Percentiles rank a stretch among this genome's conserved stretches.
phyloP scores from a whole-genome alignment of 2,888 invertebrate species.

The Nowickia ferox region DNA sequence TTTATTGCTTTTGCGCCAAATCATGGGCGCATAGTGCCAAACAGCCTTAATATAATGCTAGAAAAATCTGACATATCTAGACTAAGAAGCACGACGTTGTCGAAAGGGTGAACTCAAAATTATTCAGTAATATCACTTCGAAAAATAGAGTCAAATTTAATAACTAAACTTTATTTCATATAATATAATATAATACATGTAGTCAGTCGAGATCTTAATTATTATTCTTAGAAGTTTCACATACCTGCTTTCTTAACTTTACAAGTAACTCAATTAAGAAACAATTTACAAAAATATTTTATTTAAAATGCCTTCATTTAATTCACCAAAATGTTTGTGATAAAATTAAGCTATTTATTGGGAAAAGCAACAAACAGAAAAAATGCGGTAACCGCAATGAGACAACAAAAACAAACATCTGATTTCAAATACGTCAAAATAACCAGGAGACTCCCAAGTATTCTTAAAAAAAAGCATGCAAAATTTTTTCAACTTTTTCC shows the following conservation, averaged over 20 bases:
- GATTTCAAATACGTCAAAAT: conserved; percentile 45
- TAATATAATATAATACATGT: too few relatives aligned
- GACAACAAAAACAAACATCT: conserved; percentile 3
- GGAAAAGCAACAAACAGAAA: not conserved
- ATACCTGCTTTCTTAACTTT: not conserved
- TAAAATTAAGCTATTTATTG: not conserved
- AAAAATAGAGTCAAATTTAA: too few relatives aligned
- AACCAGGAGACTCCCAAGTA: conserved; percentile 37
- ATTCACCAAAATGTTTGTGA: not conserved
- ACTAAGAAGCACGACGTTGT: too few relatives aligned
- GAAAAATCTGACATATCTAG: too few relatives aligned
- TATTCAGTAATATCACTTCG: too few relatives aligned
- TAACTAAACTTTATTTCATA: too few relatives aligned
- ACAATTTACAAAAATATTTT: not conserved
- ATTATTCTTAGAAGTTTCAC: too few relatives aligned
- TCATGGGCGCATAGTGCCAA: too few relatives aligned
- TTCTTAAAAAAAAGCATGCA: conserved; percentile 6
- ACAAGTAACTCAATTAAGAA: not conserved
- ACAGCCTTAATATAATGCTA: too few relatives aligned
- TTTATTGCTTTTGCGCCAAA: too few relatives aligned
- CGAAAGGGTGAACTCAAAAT: too few relatives aligned
- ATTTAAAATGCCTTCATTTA: not conserved
- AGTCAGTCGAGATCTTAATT: too few relatives aligned
- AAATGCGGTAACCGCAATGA: conserved; percentile 15
- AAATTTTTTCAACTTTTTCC: conserved; percentile 13